Evolutionary conservation across 2,888 invertebrate genomes (phyloP), one percentile per base, ranked within the genome.

Genomic region (Idaea aversata): DNA sequence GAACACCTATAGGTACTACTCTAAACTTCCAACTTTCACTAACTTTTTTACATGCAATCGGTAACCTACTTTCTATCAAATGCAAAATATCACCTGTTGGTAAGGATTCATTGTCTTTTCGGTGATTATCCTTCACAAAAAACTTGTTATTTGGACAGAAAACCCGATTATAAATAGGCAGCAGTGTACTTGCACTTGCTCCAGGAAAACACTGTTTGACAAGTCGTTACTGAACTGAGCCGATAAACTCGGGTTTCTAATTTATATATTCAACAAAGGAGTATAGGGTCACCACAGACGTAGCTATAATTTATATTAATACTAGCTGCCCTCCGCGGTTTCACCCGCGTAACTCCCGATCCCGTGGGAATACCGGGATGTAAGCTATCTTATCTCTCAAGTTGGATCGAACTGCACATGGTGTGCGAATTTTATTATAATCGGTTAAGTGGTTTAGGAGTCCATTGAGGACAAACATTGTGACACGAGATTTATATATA

Each of bases 41-140:
- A 47, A 47, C 10, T 47, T 7, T 47, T 47, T 47, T 7, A 47
- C 47, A 47, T 47, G 47, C 47, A 7, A 7, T 47, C 3, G 13
- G 47, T 47, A 47, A 10, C 5, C 47, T 47, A 47, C 47, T 13
- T 10, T 68, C 64, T 67, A 65, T 63, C 34, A 67, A 68, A 66
- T 57, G 58, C 15, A 57, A 64, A 57, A 83, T 47, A 85, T 82
- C 78, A 88, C 88, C 84, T 87, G 88, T 72, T 87, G 88, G 73
- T 91, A 90, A 34, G 91, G 91, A 85, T 91, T 91, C 91, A 92
- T 91, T 75, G 77, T 85, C 66, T 64, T 63, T 63, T 66, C n/a
- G 10, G 16, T 15, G 2, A 15, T 62, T 38, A 15, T 34, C 57
- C 15, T 15, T 62, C 13, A 15, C 36, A 38, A 5, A 35, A 38